A percentile compares a stretch with the other conserved stretches of the same genome.
phyloP scores from a whole-genome alignment of 1,140 invertebrate genomes.

The Cyclina sinensis region DNA sequence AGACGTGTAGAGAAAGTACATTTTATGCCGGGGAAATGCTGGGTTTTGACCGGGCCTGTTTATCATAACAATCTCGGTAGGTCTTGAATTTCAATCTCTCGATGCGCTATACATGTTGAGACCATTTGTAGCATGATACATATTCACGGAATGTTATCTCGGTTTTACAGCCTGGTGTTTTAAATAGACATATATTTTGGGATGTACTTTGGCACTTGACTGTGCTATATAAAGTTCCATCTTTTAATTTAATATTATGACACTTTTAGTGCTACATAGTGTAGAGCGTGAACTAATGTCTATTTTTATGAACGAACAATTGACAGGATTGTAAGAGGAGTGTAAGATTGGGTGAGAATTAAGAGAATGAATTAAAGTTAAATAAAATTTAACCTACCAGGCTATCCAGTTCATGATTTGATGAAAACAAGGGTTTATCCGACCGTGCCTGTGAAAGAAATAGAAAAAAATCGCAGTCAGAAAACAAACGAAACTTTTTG shows the following conservation, averaged over 20 bases:
- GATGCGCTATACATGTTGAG: conserved; percentile 48
- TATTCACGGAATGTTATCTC: conserved; percentile 63
- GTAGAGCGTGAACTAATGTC: neutral
- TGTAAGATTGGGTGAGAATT: neutral
- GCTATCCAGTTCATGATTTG: conserved; percentile 87
- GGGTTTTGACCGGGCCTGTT: conserved; percentile 52
- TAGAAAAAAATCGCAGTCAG: conserved; percentile 45
- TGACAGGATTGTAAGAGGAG: neutral
- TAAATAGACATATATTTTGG: conserved; percentile 46
- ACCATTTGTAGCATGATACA: conserved; percentile 33
- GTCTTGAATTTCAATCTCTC: conserved; percentile 60
- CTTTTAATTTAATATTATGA: neutral
- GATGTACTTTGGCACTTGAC: neutral
- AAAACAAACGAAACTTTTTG: neutral
- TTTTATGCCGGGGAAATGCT: conserved; percentile 54
- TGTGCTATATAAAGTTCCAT: conserved; percentile 16
- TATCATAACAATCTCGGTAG: conserved; percentile 64
- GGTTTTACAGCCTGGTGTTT: conserved; percentile 44
- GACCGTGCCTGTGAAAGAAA: conserved; percentile 82
- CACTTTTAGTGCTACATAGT: neutral
- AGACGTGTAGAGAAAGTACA: conserved; percentile 53
- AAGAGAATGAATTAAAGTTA: neutral
- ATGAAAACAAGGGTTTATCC: conserved; percentile 86
- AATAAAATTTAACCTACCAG: conserved; percentile 82
- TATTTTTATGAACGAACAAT: neutral